Conservation (phyloP, 2,888 invertebrate genomes). For the Stegana nigrithorax region DNA sequence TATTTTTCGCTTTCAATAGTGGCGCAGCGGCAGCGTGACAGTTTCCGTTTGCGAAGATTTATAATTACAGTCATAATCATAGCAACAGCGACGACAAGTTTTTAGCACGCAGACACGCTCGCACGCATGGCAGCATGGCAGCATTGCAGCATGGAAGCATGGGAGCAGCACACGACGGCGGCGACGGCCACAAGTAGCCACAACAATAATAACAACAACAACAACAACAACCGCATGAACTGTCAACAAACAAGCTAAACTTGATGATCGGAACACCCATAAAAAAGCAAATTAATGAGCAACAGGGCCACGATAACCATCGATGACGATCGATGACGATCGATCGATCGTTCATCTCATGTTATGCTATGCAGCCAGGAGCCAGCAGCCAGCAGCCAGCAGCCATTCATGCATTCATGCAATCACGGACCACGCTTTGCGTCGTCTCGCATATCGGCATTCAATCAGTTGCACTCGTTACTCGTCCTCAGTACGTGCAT, state of each 20-base stretch:
- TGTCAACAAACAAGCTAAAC: background rate
- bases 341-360: background rate
- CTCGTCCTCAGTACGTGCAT: background rate
- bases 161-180: too few relatives aligned
- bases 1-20: background rate
- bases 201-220: too few relatives aligned
- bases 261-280: conserved; percentile 51
- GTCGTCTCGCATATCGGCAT: background rate
- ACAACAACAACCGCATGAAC: conserved; percentile 15
- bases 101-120: background rate
- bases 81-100: background rate
- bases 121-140: background rate
- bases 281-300: conserved; percentile 63
- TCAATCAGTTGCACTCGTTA: background rate
- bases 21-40: conserved; percentile 1
- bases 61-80: background rate
- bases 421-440: background rate
- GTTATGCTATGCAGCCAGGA: too few relatives aligned
- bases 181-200: too few relatives aligned
- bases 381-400: too few relatives aligned
- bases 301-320: conserved; percentile 11
- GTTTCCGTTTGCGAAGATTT: background rate
- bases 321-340: background rate
- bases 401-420: too few relatives aligned
- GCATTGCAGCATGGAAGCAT: too few relatives aligned